These are phyloP conservation scores for Drosophila willistoni DNA, from an alignment of 1,140 invertebrate genomes.

Conservation along the genomic window DNA sequence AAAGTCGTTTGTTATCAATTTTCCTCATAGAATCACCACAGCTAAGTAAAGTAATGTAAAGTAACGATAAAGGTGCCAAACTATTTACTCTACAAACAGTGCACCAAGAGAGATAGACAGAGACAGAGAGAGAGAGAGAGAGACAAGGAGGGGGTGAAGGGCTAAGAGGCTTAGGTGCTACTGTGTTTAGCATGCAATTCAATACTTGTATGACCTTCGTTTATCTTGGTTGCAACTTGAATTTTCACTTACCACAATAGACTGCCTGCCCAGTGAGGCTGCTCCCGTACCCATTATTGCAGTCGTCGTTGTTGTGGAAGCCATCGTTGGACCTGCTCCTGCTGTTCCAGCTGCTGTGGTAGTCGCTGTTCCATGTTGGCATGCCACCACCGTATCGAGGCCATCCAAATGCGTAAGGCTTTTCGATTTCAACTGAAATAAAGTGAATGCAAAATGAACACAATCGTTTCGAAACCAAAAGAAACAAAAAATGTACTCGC, in stretches of 20 bases:
- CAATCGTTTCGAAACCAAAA: background rate
- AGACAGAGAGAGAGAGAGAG: background rate
- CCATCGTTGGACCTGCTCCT: slow-evolving; percentile 8
- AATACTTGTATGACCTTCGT: slow-evolving; percentile 21
- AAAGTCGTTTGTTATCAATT: slow-evolving; percentile 54
- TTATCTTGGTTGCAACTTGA: slow-evolving; percentile 4
- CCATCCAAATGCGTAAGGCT: slow-evolving; percentile 83
- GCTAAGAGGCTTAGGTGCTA: background rate
- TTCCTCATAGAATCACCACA: slow-evolving; percentile 17
- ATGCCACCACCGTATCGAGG: slow-evolving; percentile 71
- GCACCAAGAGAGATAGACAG: background rate
- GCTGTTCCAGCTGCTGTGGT: slow-evolving; percentile 29
- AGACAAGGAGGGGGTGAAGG: background rate
- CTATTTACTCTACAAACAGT: background rate
- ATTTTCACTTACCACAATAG: slow-evolving; percentile 52
- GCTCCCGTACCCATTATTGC: slow-evolving; percentile 21
- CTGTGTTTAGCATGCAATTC: slow-evolving; percentile 7
- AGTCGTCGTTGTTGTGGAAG: slow-evolving; percentile 13
- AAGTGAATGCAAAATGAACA: slow-evolving; percentile 51
- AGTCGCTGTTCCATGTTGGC: slow-evolving; percentile 54
- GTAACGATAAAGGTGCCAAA: slow-evolving; percentile 5
- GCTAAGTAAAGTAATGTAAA: background rate
- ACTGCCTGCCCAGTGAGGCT: slow-evolving; percentile 50
- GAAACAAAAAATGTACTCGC: background rate
- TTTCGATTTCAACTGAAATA: slow-evolving; percentile 82